phyloP scores from a whole-genome alignment of 1,140 invertebrate genomes.

The Sinella curviseta region DNA sequence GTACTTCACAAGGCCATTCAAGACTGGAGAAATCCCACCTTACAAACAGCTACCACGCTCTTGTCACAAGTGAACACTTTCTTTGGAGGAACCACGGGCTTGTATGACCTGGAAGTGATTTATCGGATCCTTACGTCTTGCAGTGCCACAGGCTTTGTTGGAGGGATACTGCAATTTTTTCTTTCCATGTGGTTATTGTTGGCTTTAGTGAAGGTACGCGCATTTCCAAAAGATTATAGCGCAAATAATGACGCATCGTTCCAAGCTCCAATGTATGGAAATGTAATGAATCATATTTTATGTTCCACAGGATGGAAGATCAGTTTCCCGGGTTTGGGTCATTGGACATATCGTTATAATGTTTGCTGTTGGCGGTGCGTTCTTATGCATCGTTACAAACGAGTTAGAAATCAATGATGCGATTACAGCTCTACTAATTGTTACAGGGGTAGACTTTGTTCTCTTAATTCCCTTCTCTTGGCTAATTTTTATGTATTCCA shows the following conservation, averaged over 20 bases:
- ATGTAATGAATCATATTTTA: neutral
- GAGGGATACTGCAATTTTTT: conserved; percentile 19
- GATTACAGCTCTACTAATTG: conserved; percentile 42
- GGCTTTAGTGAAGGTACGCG: conserved; percentile 4
- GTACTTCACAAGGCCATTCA: conserved; percentile 34
- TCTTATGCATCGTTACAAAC: conserved; percentile 48
- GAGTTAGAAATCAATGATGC: conserved; percentile 42
- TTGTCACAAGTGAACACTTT: conserved; percentile 41
- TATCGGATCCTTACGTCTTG: conserved; percentile 45
- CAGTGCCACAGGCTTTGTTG: conserved; percentile 35
- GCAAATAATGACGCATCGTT: neutral
- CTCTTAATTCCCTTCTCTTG: conserved; percentile 44
- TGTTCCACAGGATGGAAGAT: conserved; percentile 37
- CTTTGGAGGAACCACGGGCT: conserved; percentile 15
- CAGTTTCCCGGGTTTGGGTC: conserved; percentile 42
- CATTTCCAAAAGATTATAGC: neutral
- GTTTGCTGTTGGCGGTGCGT: conserved; percentile 40
- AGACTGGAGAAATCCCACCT: conserved; percentile 42
- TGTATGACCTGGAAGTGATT: conserved; percentile 47
- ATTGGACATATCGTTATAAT: conserved; percentile 45
- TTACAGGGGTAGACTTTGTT: conserved; percentile 41
- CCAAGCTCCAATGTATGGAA: neutral
- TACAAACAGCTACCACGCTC: conserved; percentile 41
- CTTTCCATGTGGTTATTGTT: conserved; percentile 17
- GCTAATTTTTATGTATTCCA: conserved; percentile 37